phyloP scores from a whole-genome alignment of 2,113 vertebrate genomes.

The Ciconia boyciana region DNA sequence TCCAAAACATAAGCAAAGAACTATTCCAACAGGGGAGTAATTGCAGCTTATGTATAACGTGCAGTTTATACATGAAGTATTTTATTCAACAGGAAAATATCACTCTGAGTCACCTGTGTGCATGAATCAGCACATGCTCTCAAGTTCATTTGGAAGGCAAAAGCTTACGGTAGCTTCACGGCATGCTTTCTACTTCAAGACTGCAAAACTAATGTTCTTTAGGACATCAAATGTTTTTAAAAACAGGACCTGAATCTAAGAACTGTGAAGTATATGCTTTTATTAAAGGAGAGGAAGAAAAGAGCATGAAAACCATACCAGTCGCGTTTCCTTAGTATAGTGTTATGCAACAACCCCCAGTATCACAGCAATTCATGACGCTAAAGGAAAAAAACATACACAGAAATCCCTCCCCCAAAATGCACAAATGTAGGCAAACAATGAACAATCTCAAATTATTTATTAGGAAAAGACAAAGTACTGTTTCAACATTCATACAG shows the following conservation, averaged over 20 bases:
- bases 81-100: not conserved
- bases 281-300: not conserved
- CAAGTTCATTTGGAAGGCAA: not conserved
- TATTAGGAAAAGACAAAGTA: conserved; percentile 68
- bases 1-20: not conserved
- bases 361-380: not conserved
- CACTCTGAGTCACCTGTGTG: not conserved
- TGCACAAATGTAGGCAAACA: not conserved
- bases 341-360: not conserved
- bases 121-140: not conserved
- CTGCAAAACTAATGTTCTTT: not conserved
- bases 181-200: not conserved
- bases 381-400: not conserved
- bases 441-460: conserved; percentile 55
- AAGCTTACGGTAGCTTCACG: rapidly evolving
- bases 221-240: not conserved
- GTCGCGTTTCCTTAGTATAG: not conserved
- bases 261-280: not conserved
- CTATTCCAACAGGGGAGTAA: not conserved
- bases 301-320: not conserved
- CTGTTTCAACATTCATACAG: conserved; percentile 61
- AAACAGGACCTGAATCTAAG: not conserved
- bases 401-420: not conserved
- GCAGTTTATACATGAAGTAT: not conserved
- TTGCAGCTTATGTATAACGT: not conserved